Conservation (phyloP, 1,140 invertebrate species). For the Aporrectodea caliginosa region DNA sequence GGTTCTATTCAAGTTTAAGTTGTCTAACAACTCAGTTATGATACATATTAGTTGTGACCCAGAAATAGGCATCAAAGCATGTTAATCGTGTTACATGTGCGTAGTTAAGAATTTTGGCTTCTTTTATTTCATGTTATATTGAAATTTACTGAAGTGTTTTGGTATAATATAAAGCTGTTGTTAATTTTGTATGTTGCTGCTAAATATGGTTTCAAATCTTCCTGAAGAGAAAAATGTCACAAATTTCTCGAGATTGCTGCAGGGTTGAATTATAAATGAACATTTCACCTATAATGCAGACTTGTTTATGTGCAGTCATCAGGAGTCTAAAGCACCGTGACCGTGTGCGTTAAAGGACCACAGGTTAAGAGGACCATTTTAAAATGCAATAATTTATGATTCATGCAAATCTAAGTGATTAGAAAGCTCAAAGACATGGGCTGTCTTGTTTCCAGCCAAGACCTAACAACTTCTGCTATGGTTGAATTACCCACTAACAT, state of each 20-base stretch:
- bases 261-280: too few species aligned
- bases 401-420: conserved; percentile 57
- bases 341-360: too few species aligned
- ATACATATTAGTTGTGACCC: not conserved
- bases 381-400: too few species aligned
- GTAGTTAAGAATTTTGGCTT: conserved; percentile 8
- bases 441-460: not conserved
- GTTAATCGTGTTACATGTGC: conserved; percentile 16
- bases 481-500: not conserved
- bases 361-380: too few species aligned
- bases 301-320: too few species aligned
- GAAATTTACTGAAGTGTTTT: too few species aligned
- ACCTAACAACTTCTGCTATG: not conserved
- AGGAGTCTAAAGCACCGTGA: too few species aligned
- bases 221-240: not conserved
- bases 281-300: too few species aligned
- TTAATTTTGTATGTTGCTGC: not conserved
- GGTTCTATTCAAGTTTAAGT: not conserved
- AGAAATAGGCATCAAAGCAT: not conserved
- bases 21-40: not conserved
- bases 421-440: conserved; percentile 10
- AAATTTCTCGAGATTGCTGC: too few species aligned
- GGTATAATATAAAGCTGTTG: not conserved
- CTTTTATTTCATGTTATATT: too few species aligned
- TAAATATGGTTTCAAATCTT: not conserved